Conservation (phyloP, 2,113 vertebrate genomes). For the Brevimyrus niger region DNA sequence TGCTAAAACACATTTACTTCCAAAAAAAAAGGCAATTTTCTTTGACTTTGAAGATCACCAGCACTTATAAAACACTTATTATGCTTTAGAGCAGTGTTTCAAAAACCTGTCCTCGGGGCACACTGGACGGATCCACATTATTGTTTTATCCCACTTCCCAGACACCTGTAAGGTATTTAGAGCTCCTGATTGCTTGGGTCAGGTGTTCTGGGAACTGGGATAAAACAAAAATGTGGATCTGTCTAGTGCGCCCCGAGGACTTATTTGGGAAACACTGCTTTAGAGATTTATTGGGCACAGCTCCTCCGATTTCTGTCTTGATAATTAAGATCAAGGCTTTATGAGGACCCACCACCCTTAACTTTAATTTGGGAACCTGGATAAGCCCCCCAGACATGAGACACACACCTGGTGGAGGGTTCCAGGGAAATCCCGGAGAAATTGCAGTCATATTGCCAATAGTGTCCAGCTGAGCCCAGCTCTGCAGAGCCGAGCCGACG, state of each 20-base stretch:
- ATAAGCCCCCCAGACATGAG: background rate
- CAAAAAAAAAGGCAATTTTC: background rate
- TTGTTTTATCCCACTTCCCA: background rate
- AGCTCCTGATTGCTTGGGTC: background rate
- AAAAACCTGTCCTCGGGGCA: background rate
- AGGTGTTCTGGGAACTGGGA: background rate
- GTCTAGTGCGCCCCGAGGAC: background rate
- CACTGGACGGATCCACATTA: background rate
- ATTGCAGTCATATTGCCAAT: background rate
- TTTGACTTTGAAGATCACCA: background rate
- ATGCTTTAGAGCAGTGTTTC: background rate
- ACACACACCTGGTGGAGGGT: background rate
- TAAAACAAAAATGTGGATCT: background rate
- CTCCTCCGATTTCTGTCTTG: background rate
- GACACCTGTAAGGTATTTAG: background rate
- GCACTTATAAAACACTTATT: background rate
- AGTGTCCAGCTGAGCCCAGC: background rate
- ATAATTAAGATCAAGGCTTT: background rate
- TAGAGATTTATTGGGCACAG: background rate
- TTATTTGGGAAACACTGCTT: background rate
- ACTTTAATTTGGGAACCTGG: background rate
- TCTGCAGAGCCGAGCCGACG: background rate
- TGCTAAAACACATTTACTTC: background rate
- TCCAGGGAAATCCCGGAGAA: background rate
- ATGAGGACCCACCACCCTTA: background rate